phyloP scores from a whole-genome alignment of 2,888 invertebrate genomes.

The Leuctra nigra region DNA sequence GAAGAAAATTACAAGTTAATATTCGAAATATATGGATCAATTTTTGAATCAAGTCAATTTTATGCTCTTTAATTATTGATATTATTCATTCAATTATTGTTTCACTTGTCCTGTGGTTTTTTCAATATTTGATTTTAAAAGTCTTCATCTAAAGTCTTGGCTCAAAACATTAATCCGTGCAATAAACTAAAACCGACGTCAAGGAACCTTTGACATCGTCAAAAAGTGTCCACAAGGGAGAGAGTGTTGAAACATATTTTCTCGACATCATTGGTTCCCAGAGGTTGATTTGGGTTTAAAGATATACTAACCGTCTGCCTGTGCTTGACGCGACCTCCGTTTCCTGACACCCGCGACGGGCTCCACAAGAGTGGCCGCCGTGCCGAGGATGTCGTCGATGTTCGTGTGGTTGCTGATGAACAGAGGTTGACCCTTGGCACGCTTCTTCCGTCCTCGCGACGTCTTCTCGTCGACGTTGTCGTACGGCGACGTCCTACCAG shows the following conservation, averaged over 20 bases:
- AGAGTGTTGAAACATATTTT: too few relatives aligned
- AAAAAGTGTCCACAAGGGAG: too few relatives aligned
- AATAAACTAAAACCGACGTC: too few relatives aligned
- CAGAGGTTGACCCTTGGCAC: slow-evolving; percentile 43
- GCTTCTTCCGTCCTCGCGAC: slow-evolving; percentile 28
- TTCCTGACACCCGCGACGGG: slow-evolving; percentile 22
- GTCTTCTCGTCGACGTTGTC: slow-evolving; percentile 49
- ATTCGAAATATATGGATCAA: not conserved
- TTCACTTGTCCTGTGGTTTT: too few relatives aligned
- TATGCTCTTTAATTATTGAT: not conserved
- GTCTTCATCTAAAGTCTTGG: too few relatives aligned
- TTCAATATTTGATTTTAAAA: too few relatives aligned
- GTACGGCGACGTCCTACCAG: slow-evolving; percentile 58
- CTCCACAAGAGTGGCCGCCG: slow-evolving; percentile 34
- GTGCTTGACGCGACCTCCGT: not conserved
- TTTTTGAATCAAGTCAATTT: not conserved
- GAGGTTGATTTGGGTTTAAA: too few relatives aligned
- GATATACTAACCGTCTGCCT: not conserved
- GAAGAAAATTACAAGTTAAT: too few relatives aligned
- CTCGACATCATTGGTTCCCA: too few relatives aligned
- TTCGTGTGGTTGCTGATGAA: slow-evolving; percentile 82
- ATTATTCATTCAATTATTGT: not conserved
- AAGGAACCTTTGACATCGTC: too few relatives aligned
- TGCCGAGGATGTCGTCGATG: slow-evolving; percentile 83
- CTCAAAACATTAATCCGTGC: too few relatives aligned